phyloP scores from a whole-genome alignment of 2,113 vertebrate species.

The Hymenochirus boettgeri region DNA sequence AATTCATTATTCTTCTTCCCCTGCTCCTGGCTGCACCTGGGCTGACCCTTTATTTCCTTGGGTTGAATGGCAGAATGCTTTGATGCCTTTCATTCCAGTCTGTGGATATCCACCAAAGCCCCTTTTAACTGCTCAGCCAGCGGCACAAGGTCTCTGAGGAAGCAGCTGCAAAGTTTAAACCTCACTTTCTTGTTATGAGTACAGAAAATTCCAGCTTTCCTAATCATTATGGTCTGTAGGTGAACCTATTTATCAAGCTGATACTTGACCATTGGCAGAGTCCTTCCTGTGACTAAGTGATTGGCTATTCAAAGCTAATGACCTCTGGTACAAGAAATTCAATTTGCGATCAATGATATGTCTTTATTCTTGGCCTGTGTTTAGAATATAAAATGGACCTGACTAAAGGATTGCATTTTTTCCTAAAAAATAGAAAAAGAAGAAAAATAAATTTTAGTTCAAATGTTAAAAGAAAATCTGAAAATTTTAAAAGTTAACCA shows the following conservation, averaged over 20 bases:
- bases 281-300: slow-evolving; percentile 25
- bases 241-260: slow-evolving; percentile 21
- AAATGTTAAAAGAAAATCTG: too few relatives aligned
- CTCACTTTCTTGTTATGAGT: slow-evolving; percentile 7
- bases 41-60: slow-evolving; percentile 39
- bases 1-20: slow-evolving; percentile 48
- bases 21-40: slow-evolving; percentile 41
- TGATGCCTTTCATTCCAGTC: slow-evolving; percentile 38
- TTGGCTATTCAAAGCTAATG: slow-evolving; percentile 16
- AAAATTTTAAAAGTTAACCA: too few relatives aligned
- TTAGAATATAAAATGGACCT: too few relatives aligned
- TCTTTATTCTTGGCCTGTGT: too few relatives aligned
- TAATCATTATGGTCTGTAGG: slow-evolving; percentile 27
- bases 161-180: slow-evolving; percentile 34
- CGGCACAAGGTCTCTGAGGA: slow-evolving; percentile 15
- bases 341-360: too few relatives aligned
- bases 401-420: too few relatives aligned
- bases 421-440: too few relatives aligned
- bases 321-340: background rate
- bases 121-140: slow-evolving; percentile 17
- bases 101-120: slow-evolving; percentile 25
- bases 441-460: too few relatives aligned
- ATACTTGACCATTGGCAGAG: background rate
- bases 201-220: slow-evolving; percentile 20
- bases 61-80: slow-evolving; percentile 43